Conservation (phyloP, 2,113 vertebrate genomes). For the Ellobius talpinus region DNA sequence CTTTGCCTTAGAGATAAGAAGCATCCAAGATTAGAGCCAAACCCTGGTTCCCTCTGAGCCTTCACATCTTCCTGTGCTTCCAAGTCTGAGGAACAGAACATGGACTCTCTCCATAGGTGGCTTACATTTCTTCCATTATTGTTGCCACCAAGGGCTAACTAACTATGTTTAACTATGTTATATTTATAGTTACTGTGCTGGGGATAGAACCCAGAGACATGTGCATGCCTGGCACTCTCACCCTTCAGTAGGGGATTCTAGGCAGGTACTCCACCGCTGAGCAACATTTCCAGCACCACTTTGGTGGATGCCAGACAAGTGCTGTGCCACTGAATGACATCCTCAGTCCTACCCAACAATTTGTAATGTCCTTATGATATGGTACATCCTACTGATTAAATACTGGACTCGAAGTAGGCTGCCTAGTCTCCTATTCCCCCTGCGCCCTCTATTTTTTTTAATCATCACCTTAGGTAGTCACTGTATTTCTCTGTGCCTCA, state of each 20-base stretch:
- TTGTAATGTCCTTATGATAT: neutral
- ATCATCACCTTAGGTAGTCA: neutral
- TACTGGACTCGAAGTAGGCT: neutral
- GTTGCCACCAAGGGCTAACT: neutral
- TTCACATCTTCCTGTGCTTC: neutral
- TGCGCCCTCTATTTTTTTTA: neutral
- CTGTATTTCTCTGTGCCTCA: neutral
- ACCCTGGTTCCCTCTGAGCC: too few relatives aligned
- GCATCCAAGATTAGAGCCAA: neutral
- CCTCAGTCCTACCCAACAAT: neutral
- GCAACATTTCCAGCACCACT: neutral
- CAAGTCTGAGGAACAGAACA: neutral
- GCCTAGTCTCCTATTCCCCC: neutral
- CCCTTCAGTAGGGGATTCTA: neutral
- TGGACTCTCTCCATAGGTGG: fast-evolving
- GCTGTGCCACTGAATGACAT: neutral
- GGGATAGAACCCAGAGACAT: neutral
- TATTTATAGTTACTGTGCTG: neutral
- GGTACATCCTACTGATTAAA: too few relatives aligned
- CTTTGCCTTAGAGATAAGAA: neutral
- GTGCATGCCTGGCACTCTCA: neutral
- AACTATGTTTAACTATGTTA: neutral
- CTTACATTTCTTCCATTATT: too few relatives aligned
- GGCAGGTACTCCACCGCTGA: too few relatives aligned
- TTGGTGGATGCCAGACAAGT: neutral